Evolutionary conservation across 2,888 invertebrate species (phyloP).

Genomic region (Andrena fulva): DNA sequence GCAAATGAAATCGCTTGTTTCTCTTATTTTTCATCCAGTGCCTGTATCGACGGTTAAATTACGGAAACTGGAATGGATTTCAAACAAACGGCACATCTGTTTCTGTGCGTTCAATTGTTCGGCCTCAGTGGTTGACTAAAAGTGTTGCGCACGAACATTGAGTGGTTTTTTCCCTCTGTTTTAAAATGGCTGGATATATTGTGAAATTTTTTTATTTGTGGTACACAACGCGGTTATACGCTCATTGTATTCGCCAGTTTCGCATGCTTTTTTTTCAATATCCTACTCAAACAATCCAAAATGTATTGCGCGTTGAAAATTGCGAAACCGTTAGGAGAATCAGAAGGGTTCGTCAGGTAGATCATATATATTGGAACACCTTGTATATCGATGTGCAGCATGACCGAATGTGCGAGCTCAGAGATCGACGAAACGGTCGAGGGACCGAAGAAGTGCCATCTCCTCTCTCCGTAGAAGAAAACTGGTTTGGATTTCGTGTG

Average conservation of each 20-base stretch:
- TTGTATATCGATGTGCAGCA: not conserved
- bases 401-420: slow-evolving; percentile 19
- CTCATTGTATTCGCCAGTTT: slow-evolving; percentile 9
- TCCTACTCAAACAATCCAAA: slow-evolving; percentile 30
- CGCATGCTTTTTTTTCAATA: slow-evolving; percentile 34
- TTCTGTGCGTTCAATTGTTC: not conserved
- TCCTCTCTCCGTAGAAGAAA: slow-evolving; percentile 51
- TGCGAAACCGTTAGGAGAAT: not conserved
- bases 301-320: not conserved
- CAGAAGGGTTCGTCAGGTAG: not conserved
- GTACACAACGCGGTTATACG: not conserved
- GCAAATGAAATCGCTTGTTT: not conserved
- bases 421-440: slow-evolving; percentile 46
- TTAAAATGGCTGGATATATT: not conserved
- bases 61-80: not conserved
- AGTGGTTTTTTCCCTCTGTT: not conserved
- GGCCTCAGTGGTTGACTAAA: not conserved
- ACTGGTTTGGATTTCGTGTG: slow-evolving; percentile 65
- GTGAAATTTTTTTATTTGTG: slow-evolving; percentile 5
- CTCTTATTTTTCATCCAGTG: not conserved
- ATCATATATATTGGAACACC: slow-evolving; percentile 9
- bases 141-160: not conserved
- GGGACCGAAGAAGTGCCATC: slow-evolving; percentile 45
- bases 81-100: not conserved
- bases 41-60: not conserved